A percentile compares a stretch with the other conserved stretches of the same genome.
Evolutionary conservation across 2,888 invertebrate genomes (phyloP).

Genomic region (Amphipoea oculea): DNA sequence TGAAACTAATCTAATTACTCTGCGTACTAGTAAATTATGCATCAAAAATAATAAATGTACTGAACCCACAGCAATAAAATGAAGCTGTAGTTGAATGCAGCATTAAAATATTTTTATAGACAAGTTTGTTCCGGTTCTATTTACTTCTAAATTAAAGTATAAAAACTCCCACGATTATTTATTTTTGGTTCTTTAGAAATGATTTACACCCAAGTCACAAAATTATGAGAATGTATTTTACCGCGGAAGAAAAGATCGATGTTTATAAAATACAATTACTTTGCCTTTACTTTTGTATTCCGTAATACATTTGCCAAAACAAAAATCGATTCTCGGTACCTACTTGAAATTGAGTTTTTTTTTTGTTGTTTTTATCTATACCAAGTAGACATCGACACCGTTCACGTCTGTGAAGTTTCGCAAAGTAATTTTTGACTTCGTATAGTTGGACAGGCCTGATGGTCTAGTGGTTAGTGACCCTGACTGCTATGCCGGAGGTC

Average conservation of each 20-base stretch:
- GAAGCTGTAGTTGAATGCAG: conserved; percentile 6
- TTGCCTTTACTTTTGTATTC: not conserved
- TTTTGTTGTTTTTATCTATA: too few relatives aligned
- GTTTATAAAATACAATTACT: not conserved
- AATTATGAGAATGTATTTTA: not conserved
- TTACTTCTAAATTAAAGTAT: not conserved
- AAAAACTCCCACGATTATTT: conserved; percentile 14
- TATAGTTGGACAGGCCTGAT: too few relatives aligned
- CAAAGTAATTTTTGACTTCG: not conserved
- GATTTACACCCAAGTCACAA: not conserved
- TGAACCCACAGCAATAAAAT: not conserved
- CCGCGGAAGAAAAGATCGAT: not conserved
- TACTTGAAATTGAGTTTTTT: not conserved
- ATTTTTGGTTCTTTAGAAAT: not conserved
- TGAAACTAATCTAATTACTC: not conserved
- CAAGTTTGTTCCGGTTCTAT: conserved; percentile 1
- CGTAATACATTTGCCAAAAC: not conserved
- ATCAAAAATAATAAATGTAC: not conserved
- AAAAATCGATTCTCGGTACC: not conserved
- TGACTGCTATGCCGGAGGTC: too few relatives aligned
- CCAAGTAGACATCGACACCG: not conserved
- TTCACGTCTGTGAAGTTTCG: not conserved
- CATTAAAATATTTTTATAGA: not conserved
- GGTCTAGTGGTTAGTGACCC: too few relatives aligned
- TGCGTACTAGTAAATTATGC: not conserved